A percentile compares a stretch with the other conserved stretches of the same genome.
Evolutionary conservation across 2,888 invertebrate genomes (phyloP).

Genomic region (Mythimna pallens): DNA sequence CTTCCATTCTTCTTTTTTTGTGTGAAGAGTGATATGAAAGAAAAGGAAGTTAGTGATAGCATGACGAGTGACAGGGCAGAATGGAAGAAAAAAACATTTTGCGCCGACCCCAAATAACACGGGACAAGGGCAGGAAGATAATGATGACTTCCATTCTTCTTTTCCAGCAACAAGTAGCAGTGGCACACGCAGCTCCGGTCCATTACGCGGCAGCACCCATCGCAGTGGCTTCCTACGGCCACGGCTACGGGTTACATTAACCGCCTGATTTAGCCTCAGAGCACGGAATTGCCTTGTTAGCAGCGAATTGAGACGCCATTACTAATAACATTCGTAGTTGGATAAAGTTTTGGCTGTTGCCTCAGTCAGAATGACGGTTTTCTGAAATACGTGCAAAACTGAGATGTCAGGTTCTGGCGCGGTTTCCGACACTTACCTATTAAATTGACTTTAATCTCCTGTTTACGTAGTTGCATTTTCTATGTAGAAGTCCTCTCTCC

Average conservation of each 20-base stretch:
- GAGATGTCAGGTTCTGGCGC: too few species aligned
- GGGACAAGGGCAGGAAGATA: too few species aligned
- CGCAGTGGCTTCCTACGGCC: conserved; percentile 66
- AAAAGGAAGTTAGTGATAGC: too few species aligned
- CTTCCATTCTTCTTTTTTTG: conserved; percentile 27
- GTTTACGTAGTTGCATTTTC: too few species aligned
- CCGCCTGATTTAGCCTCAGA: conserved; percentile 16
- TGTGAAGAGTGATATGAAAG: too few species aligned
- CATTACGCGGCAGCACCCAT: conserved; percentile 62
- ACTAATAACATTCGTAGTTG: background rate
- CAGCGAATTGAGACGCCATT: background rate
- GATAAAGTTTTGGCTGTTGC: background rate
- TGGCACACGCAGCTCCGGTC: conserved; percentile 56
- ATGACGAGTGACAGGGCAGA: too few species aligned
- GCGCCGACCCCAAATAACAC: too few species aligned
- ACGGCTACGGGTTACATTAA: conserved; percentile 63
- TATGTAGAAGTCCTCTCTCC: too few species aligned
- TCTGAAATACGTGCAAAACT: too few species aligned
- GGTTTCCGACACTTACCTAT: too few species aligned
- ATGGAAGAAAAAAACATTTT: too few species aligned
- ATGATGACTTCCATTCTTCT: conserved; percentile 3
- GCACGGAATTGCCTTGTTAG: background rate
- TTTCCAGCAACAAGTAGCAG: conserved; percentile 68
- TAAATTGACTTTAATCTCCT: too few species aligned
- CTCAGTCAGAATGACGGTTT: background rate